Conservation (phyloP, 2,888 invertebrate species). For the Dysmachus trigonus region DNA sequence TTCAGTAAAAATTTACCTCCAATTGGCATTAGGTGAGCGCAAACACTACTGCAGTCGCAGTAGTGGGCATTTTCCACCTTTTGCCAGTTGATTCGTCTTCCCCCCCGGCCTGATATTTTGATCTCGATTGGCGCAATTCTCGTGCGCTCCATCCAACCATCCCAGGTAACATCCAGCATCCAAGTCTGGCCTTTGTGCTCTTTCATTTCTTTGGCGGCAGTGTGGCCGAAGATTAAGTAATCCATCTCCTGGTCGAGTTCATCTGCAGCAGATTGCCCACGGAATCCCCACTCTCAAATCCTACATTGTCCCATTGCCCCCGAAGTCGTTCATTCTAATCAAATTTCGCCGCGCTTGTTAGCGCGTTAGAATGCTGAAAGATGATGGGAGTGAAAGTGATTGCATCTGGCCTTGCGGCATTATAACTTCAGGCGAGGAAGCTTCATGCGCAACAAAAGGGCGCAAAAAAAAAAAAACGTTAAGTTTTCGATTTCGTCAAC, state of each 20-base stretch:
- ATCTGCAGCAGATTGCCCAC: neutral
- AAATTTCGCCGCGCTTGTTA: constrained; percentile 5
- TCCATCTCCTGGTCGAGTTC: neutral
- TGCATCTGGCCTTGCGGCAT: constrained; percentile 6
- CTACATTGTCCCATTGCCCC: neutral
- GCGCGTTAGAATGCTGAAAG: constrained; percentile 12
- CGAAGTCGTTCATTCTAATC: neutral
- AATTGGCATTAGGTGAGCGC: neutral
- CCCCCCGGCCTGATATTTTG: constrained; percentile 22
- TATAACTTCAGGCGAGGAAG: neutral
- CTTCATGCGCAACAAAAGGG: neutral
- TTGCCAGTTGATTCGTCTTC: neutral
- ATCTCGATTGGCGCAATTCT: constrained; percentile 35
- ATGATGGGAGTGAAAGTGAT: constrained; percentile 19
- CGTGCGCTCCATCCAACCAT: neutral
- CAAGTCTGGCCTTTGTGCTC: constrained; percentile 14
- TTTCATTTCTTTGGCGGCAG: neutral
- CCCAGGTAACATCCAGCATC: neutral
- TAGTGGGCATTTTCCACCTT: constrained; percentile 1
- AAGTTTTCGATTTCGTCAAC: neutral
- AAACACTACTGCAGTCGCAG: neutral
- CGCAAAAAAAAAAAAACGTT: neutral
- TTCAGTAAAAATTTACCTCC: neutral
- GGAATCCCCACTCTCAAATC: neutral
- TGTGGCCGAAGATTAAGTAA: constrained; percentile 16